phyloP scores from a whole-genome alignment of 1,140 invertebrate genomes.

The Parapsyche elsis region DNA sequence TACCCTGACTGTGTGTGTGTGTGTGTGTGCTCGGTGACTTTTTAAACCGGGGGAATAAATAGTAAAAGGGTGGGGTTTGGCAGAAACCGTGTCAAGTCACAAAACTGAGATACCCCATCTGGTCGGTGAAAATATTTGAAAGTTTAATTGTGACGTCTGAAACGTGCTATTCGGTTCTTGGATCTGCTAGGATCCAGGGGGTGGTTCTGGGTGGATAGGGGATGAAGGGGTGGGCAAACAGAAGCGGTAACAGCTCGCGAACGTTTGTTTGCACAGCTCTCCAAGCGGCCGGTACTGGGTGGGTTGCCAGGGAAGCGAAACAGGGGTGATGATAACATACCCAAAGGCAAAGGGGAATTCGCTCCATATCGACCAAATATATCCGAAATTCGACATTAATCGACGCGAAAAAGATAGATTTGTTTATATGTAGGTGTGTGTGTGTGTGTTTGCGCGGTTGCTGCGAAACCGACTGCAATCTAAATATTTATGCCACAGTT shows the following conservation, averaged over 20 bases:
- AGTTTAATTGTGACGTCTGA: background rate
- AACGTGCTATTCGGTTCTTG: background rate
- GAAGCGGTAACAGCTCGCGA: slow-evolving; percentile 47
- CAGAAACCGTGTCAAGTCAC: background rate
- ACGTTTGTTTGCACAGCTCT: slow-evolving; percentile 44
- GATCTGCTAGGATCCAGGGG: background rate
- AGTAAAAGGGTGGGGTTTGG: background rate
- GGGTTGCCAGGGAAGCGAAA: background rate
- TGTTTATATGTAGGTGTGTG: too few relatives aligned
- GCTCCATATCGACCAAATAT: slow-evolving; percentile 18
- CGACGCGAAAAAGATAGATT: background rate
- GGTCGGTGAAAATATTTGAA: background rate
- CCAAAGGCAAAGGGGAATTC: slow-evolving; percentile 17
- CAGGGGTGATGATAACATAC: background rate
- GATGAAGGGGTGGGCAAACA: slow-evolving; percentile 33
- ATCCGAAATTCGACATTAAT: slow-evolving; percentile 13
- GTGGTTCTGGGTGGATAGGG: background rate
- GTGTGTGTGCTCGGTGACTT: background rate
- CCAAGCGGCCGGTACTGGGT: slow-evolving; percentile 38
- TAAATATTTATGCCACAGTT: too few relatives aligned
- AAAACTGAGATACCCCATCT: background rate
- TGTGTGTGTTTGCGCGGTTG: too few relatives aligned
- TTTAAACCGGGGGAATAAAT: background rate
- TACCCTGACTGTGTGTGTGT: background rate
- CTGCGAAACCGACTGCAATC: too few relatives aligned